phyloP scores from a whole-genome alignment of 1,140 invertebrate genomes.

The Chrysoperla carnea region DNA sequence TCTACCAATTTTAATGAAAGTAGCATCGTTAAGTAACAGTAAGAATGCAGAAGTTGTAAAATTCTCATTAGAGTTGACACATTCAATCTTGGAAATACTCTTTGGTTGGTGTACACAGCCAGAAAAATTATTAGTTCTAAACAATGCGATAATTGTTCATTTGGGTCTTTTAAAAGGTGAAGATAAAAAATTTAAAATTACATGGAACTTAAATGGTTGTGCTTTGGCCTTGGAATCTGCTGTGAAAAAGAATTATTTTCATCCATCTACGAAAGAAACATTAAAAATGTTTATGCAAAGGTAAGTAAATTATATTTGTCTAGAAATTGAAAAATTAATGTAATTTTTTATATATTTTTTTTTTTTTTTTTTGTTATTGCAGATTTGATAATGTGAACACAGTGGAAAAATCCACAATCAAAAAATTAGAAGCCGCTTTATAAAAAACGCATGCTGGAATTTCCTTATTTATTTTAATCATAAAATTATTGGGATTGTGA shows the following conservation, averaged over 20 bases:
- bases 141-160: constrained; percentile 45
- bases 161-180: constrained; percentile 53
- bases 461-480: too few relatives aligned
- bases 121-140: constrained; percentile 30
- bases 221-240: constrained; percentile 34
- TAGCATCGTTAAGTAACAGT: constrained; percentile 32
- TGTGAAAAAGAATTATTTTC: constrained; percentile 28
- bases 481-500: too few relatives aligned
- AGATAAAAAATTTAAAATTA: constrained; percentile 31
- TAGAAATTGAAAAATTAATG: too few relatives aligned
- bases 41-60: constrained; percentile 31
- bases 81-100: constrained; percentile 35
- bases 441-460: too few relatives aligned
- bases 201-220: constrained; percentile 39
- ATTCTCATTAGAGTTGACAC: constrained; percentile 28
- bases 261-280: constrained; percentile 28
- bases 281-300: constrained; percentile 35
- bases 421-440: too few relatives aligned
- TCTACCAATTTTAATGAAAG: constrained; percentile 34
- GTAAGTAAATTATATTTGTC: constrained; percentile 13
- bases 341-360: too few relatives aligned
- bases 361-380: too few relatives aligned
- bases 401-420: too few relatives aligned
- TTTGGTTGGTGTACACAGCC: constrained; percentile 32
- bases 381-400: too few relatives aligned